Conservation (phyloP, 1,140 invertebrate species). For the Procambarus virginalis region DNA sequence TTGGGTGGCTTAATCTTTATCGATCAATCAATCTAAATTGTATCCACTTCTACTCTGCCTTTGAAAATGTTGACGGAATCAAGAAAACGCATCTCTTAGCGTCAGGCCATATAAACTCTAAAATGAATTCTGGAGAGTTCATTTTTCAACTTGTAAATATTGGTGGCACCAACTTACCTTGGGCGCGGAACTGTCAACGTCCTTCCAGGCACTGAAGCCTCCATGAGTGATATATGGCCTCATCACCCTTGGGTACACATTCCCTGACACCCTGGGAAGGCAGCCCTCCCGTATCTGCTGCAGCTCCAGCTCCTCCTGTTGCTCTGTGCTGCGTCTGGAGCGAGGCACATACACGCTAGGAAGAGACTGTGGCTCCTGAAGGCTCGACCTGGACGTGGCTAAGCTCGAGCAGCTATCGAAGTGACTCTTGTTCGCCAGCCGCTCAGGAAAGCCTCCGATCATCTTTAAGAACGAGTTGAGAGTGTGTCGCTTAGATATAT, state of each 20-base stretch:
- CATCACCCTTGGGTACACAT: not conserved
- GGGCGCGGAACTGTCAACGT: constrained; percentile 12
- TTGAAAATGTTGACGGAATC: too few species aligned
- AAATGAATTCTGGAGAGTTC: too few species aligned
- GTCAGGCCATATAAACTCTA: too few species aligned
- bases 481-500: not conserved
- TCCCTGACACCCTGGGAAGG: not conserved
- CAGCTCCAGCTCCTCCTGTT: not conserved
- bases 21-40: too few species aligned
- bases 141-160: not conserved
- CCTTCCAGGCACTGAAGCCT: constrained; percentile 34
- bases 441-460: constrained; percentile 24
- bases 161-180: not conserved
- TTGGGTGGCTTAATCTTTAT: too few species aligned
- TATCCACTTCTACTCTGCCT: too few species aligned
- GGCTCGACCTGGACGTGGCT: not conserved
- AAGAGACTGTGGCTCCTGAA: not conserved
- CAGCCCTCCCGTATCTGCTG: not conserved
- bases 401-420: constrained; percentile 9
- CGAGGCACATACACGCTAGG: not conserved
- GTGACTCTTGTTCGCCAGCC: constrained; percentile 17
- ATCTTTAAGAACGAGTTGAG: not conserved
- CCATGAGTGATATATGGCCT: constrained; percentile 16
- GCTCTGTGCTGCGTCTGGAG: not conserved
- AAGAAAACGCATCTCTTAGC: too few species aligned